Evolutionary conservation across 2,797 vertebrate species (phyloP).

Genomic region (Hozukius guyotensis): DNA sequence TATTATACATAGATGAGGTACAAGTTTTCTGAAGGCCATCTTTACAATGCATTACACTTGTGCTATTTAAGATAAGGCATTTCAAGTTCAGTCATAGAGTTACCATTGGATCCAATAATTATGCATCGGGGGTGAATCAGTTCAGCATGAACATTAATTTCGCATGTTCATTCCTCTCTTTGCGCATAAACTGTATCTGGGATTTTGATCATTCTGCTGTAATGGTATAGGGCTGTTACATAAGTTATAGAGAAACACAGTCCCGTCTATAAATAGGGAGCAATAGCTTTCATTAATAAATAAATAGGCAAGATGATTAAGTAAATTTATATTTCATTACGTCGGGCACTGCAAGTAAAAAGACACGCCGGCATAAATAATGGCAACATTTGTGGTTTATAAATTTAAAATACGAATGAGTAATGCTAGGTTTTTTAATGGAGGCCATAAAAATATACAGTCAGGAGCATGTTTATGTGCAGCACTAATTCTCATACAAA

Average conservation of each 20-base stretch:
- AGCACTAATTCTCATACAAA: background rate
- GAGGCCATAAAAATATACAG: background rate
- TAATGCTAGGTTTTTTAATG: background rate
- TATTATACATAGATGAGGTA: background rate
- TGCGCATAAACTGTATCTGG: background rate
- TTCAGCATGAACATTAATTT: background rate
- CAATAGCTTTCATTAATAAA: slow-evolving; percentile 33
- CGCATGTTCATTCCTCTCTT: background rate
- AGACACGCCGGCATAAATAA: background rate
- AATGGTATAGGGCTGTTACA: slow-evolving; percentile 5
- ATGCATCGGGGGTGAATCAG: background rate
- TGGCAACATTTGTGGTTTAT: background rate
- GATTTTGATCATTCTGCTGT: slow-evolving; percentile 12
- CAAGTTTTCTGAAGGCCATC: background rate
- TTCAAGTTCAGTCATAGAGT: background rate
- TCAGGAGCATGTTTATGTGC: background rate
- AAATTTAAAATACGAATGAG: slow-evolving; percentile 9
- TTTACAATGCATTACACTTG: background rate
- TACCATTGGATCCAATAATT: background rate
- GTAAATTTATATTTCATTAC: slow-evolving; percentile 34
- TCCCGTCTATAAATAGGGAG: background rate
- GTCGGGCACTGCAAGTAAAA: background rate
- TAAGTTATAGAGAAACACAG: slow-evolving; percentile 31
- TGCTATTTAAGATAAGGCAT: background rate
- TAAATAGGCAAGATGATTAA: slow-evolving; percentile 35